Evolutionary conservation across 2,113 vertebrate species (phyloP), one percentile per base, ranked within the genome.

Genomic region (Ifrita kowaldi): DNA sequence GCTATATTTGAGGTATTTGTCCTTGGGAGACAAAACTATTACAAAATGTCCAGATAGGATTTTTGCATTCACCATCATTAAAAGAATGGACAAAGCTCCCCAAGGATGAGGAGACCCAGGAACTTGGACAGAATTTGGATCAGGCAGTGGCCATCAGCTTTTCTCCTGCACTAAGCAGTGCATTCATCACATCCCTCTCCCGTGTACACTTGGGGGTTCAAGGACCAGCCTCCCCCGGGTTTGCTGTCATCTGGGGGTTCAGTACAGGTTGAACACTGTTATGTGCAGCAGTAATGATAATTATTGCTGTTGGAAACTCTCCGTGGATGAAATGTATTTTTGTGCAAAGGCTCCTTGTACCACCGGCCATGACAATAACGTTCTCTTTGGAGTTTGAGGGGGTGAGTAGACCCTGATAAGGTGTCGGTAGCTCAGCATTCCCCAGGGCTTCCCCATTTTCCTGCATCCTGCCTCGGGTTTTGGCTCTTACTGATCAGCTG

Each of bases 391-490:
- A 21, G 9, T 28, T 35, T 30, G 64, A 73, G 19, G 33, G 41
- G 28, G 2, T 50, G 30, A 32, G n/a, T 7, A 71, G 65, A 52
- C 49, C 30, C 37, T 37, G 37, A 8, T 11, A 16, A 65, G 17
- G 7, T 71, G 87, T 14, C 17, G 3, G 0, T 33, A 20, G 8
- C 30, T 81, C 32, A 41, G 27, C 8, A 5, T 49, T 71, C 82
- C n/a, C 35, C 21, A 12, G 42, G 49, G 53, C 35, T 65, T 39
- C 42, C 28, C 44, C 33, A 0, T 10, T 8, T 37, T 50, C 65
- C 50, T 60, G 39, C 2, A 0, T 49, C 4, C 1, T 21, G 15
- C 24, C 56, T 14, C 0, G 22, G 4, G 1, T 7, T 88, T 56
- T 50, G 59, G 20, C 52, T 33, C 15, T 33, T 13, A 4, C 3